phyloP scores from a whole-genome alignment of 2,888 invertebrate genomes.

The Nysson spinosus region DNA sequence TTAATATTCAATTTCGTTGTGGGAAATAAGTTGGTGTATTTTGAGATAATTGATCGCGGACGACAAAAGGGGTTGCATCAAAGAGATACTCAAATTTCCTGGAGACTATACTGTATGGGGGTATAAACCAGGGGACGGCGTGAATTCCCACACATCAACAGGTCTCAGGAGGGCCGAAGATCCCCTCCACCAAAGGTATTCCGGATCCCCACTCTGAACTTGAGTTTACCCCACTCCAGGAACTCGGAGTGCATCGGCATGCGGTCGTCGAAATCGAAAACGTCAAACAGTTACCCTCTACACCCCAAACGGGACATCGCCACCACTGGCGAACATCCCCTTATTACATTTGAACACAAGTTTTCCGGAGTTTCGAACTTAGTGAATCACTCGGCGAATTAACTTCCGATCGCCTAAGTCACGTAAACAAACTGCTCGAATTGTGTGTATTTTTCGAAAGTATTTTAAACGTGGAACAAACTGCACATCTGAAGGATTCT shows the following conservation, averaged over 20 bases:
- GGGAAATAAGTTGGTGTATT: too few relatives aligned
- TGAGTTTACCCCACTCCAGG: constrained; percentile 55
- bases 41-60: not conserved
- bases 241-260: constrained; percentile 73
- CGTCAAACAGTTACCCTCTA: constrained; percentile 77
- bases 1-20: too few relatives aligned
- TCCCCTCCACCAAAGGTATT: constrained; percentile 61
- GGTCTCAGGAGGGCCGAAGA: constrained; percentile 71
- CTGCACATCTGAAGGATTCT: too few relatives aligned
- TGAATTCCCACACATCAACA: constrained; percentile 77
- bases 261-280: constrained; percentile 75
- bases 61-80: not conserved
- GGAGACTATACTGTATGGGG: constrained; percentile 32
- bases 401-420: too few relatives aligned
- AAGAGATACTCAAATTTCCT: constrained; percentile 44
- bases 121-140: constrained; percentile 58
- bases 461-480: too few relatives aligned
- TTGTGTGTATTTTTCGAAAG: not conserved
- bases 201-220: constrained; percentile 60
- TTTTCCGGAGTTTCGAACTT: not conserved
- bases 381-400: not conserved
- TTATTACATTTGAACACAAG: not conserved
- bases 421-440: not conserved
- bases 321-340: constrained; percentile 39
- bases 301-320: constrained; percentile 63